Evolutionary conservation across 1,140 invertebrate genomes (phyloP).

Genomic region (Nixonia krombeini): DNA sequence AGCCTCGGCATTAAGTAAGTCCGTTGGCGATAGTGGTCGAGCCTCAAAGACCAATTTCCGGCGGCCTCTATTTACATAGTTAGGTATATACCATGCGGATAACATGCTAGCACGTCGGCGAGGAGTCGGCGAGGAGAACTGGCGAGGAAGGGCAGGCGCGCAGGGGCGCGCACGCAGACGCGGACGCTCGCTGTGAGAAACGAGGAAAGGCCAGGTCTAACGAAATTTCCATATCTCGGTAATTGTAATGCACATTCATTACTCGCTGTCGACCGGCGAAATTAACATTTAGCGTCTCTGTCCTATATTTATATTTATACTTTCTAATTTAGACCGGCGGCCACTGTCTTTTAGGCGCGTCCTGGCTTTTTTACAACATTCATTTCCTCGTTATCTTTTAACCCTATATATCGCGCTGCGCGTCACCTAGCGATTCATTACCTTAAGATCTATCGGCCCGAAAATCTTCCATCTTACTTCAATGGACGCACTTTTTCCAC

Average conservation of each 20-base stretch:
- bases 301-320: slow-evolving; percentile 57
- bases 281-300: slow-evolving; percentile 56
- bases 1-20: slow-evolving; percentile 43
- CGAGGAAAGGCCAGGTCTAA: slow-evolving; percentile 42
- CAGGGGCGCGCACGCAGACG: background rate
- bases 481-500: no score
- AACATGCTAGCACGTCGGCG: slow-evolving; percentile 5
- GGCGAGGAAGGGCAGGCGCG: slow-evolving; percentile 30
- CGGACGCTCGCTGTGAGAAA: background rate
- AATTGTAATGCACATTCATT: slow-evolving; percentile 68
- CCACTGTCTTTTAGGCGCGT: background rate
- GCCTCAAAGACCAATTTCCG: slow-evolving; percentile 69
- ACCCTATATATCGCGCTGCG: background rate
- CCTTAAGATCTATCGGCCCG: no score
- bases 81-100: slow-evolving; percentile 59
- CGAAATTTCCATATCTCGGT: slow-evolving; percentile 66
- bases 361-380: background rate
- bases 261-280: slow-evolving; percentile 50
- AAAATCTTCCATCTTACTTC: no score
- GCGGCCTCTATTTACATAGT: slow-evolving; percentile 67
- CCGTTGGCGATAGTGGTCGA: slow-evolving; percentile 42
- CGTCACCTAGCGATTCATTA: no score
- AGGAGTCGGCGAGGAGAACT: background rate
- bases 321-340: slow-evolving; percentile 43
- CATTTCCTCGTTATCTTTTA: slow-evolving; percentile 12